These are phyloP conservation scores for Conus canariensis DNA, from an alignment of 2,888 invertebrate species.

Conservation along the genomic window DNA sequence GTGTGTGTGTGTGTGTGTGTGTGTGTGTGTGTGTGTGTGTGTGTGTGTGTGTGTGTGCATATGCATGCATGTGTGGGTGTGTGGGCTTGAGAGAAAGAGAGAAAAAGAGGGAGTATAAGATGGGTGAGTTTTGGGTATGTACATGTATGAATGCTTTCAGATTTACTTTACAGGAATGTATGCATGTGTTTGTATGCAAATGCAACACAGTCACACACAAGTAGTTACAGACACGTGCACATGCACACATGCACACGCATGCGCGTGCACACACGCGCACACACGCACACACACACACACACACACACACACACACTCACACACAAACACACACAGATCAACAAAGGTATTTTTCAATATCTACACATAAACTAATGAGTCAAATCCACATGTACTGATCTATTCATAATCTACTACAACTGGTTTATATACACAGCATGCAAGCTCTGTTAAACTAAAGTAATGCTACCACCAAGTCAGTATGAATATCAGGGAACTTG, in stretches of 20 bases:
- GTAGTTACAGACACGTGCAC: not conserved
- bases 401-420: no score
- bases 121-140: no score
- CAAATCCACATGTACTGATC: not conserved
- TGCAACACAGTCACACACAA: not conserved
- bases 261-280: not conserved
- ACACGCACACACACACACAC: not conserved
- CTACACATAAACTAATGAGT: not conserved
- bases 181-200: not conserved
- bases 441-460: no score
- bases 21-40: not conserved
- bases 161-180: not conserved
- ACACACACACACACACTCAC: not conserved
- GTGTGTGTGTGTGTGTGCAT: no score
- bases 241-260: not conserved
- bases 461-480: no score
- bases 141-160: not conserved
- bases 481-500: no score
- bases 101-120: no score
- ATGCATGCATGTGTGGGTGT: no score
- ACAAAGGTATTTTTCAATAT: no score
- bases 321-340: not conserved
- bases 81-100: no score
- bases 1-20: conserved; percentile 7
- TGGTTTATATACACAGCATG: no score